Conservation (phyloP, 2,888 invertebrate species). For the Epinotia demarniana region DNA sequence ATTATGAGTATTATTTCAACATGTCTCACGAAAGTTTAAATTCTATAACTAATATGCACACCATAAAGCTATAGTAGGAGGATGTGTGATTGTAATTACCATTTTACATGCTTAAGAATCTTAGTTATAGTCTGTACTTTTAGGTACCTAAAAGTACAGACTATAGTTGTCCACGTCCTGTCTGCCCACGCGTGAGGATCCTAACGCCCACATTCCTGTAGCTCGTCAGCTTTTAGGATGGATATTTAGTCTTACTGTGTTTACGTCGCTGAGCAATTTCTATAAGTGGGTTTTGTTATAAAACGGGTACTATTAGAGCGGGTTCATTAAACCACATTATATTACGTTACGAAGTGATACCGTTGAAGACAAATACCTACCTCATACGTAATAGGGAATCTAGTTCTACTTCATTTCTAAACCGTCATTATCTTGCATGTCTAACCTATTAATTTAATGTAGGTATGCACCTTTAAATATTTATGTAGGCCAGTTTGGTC, state of each 20-base stretch:
- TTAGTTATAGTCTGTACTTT: too few species aligned
- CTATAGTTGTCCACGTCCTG: constrained; percentile 61
- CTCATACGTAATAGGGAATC: constrained; percentile 9
- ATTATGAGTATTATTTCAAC: too few species aligned
- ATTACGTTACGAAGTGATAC: background rate
- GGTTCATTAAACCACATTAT: background rate
- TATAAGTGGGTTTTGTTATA: background rate
- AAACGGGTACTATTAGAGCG: background rate
- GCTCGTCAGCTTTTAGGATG: background rate
- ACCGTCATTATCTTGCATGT: background rate
- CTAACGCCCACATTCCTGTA: constrained; percentile 34
- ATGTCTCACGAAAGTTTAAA: too few species aligned
- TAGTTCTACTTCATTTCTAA: background rate
- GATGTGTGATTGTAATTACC: constrained; percentile 17
- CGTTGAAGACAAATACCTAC: constrained; percentile 5
- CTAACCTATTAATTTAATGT: background rate
- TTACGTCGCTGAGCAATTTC: background rate
- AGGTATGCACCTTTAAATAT: background rate
- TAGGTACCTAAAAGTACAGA: too few species aligned
- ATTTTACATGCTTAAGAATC: background rate
- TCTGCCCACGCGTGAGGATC: constrained; percentile 63
- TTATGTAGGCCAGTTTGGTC: background rate
- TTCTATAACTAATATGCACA: too few species aligned
- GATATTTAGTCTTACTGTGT: constrained; percentile 1
- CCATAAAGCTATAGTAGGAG: background rate